Base-by-base conservation (phyloP, 2,888 invertebrate genomes). In the Neria commutata region DNA sequence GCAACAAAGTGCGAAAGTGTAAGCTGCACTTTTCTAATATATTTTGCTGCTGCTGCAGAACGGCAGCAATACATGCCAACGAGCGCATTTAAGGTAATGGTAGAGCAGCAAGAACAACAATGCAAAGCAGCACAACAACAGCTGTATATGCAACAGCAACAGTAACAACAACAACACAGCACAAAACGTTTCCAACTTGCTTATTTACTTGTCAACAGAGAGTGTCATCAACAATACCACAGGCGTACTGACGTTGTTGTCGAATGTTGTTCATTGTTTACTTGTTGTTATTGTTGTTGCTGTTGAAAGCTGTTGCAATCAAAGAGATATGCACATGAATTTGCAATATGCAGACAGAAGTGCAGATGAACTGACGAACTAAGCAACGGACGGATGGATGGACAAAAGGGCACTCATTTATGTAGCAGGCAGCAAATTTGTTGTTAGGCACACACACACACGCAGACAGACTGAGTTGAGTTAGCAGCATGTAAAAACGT, bases 161-260 rank as follows among this genome's bases (percentile, higher is more conserved):
- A 42, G 42, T 21, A 42, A 42, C 42, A 42, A 21, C 42, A 42
- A 42, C 42, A 42, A 21, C 42, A n/a, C 42, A 42, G 42, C 37
- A 37, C 37, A 37, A 37, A 37, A 8, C 4, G 42, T 42, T 42
- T 17, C 42, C 51, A 37, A 51, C 51, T 54, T 54, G 33, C 19
- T 54, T 46, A 54, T 54, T 54, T 46, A 54, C 46, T 33, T 54
- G 54, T 54, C 54, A 54, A 54, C 46, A 51, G n/a, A 24, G 26
- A 6, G 21, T 53, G 53, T 54, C 46, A 54, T 29, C 54, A 54
- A 46, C 54, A 54, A 51, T 23, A 23, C 37, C 42, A 21, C 42
- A 19, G 3, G 37, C 4, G 37, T 37, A 37, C n/a, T 37, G 37
- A 14, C 37, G n/a, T 14, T 11, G n/a, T 37, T 37, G 16, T 6